phyloP scores from a whole-genome alignment of 2,797 vertebrate genomes.

The Cuculus canorus region DNA sequence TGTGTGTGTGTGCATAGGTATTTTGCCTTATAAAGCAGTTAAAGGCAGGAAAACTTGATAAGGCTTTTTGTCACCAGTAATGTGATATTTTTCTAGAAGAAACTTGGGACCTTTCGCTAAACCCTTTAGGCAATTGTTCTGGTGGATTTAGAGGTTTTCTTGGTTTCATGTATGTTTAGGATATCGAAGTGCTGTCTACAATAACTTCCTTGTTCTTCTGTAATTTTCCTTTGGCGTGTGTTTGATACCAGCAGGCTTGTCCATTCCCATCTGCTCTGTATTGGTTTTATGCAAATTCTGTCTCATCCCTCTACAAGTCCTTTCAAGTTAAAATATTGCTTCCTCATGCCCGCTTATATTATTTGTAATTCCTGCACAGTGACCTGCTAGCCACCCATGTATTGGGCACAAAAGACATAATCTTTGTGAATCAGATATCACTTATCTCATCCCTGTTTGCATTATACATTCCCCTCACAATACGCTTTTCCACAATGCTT shows the following conservation, averaged over 20 bases:
- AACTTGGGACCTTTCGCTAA: conserved; percentile 20
- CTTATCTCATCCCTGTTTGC: conserved; percentile 66
- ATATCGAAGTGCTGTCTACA: conserved; percentile 34
- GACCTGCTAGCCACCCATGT: conserved; percentile 62
- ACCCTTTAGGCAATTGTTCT: background rate
- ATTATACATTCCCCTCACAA: conserved; percentile 24
- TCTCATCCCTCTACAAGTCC: conserved; percentile 64
- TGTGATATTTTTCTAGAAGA: conserved; percentile 32
- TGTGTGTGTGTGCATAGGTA: background rate
- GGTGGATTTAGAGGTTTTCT: conserved; percentile 43
- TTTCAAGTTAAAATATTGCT: conserved; percentile 66
- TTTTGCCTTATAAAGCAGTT: conserved; percentile 10
- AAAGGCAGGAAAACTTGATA: background rate
- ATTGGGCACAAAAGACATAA: conserved; percentile 54
- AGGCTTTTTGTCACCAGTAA: conserved; percentile 21
- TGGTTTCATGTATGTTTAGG: conserved; percentile 23
- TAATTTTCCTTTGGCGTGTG: conserved; percentile 58
- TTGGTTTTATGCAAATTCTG: conserved; percentile 69
- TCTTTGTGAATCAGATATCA: conserved; percentile 62
- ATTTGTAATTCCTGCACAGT: conserved; percentile 47
- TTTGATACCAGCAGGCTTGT: conserved; percentile 62
- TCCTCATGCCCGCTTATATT: conserved; percentile 63
- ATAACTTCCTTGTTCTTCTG: conserved; percentile 67
- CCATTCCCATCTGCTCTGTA: conserved; percentile 60
- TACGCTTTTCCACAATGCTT: conserved; percentile 6